These are phyloP conservation scores for Xylocopa sonorina DNA, from an alignment of 1,140 invertebrate genomes.

Conservation along the genomic window DNA sequence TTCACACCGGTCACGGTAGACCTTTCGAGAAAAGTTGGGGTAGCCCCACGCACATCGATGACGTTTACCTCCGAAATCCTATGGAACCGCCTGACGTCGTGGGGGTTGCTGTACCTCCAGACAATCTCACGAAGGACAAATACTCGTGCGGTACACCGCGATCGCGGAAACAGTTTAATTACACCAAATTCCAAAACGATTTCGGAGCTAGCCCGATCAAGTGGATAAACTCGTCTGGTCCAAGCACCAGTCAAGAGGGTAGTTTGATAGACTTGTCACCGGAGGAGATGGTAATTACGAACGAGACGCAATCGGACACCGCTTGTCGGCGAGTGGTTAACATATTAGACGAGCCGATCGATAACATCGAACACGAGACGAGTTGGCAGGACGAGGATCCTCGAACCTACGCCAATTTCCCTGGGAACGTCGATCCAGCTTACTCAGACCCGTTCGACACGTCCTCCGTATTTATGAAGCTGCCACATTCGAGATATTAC, in stretches of 20 bases:
- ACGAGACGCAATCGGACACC: slow-evolving; percentile 53
- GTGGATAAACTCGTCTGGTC: slow-evolving; percentile 81
- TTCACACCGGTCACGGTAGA: slow-evolving; percentile 90
- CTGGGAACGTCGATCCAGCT: slow-evolving; percentile 54
- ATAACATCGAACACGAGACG: slow-evolving; percentile 75
- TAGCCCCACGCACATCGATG: slow-evolving; percentile 90
- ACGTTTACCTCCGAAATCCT: slow-evolving; percentile 91
- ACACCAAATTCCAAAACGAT: slow-evolving; percentile 89
- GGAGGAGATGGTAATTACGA: slow-evolving; percentile 78
- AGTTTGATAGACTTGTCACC: slow-evolving; percentile 85
- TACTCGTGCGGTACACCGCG: slow-evolving; percentile 80
- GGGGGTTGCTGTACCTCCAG: slow-evolving; percentile 77
- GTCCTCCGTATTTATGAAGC: slow-evolving; percentile 76
- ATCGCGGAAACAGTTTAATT: slow-evolving; percentile 87
- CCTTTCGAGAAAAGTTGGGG: slow-evolving; percentile 93
- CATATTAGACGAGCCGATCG: slow-evolving; percentile 90
- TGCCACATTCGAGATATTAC: slow-evolving; percentile 78
- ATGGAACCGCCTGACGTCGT: slow-evolving; percentile 91
- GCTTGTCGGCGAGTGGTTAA: slow-evolving; percentile 81
- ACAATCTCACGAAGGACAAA: slow-evolving; percentile 74
- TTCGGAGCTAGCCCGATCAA: slow-evolving; percentile 77
- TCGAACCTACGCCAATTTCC: slow-evolving; percentile 78
- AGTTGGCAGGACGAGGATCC: slow-evolving; percentile 74
- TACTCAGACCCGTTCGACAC: slow-evolving; percentile 85
- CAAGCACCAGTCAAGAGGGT: slow-evolving; percentile 81